Percentiles rank a stretch among this genome's conserved stretches.
Evolutionary conservation across 2,113 vertebrate species (phyloP).

Genomic region (Hippolais icterina): DNA sequence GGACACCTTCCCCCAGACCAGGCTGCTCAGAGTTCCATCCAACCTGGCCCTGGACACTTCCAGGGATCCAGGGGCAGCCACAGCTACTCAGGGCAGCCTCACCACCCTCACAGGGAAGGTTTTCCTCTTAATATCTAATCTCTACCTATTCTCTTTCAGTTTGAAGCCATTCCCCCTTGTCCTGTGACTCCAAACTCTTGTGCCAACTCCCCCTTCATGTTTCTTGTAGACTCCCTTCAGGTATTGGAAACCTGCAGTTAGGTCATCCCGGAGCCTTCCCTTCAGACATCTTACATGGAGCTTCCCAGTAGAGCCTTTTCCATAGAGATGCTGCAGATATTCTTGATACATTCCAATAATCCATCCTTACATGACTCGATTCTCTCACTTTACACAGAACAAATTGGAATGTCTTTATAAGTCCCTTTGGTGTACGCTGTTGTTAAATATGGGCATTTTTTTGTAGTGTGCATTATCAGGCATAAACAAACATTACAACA

Average conservation of each 20-base stretch:
- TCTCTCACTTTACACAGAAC: background rate
- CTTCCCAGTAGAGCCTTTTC: background rate
- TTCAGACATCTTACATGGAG: background rate
- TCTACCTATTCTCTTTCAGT: background rate
- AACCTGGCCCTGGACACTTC: background rate
- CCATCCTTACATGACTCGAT: background rate
- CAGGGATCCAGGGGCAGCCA: background rate
- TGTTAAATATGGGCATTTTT: background rate
- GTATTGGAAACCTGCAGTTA: rapidly evolving
- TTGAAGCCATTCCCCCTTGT: background rate
- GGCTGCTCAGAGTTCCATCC: background rate
- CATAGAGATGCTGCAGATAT: background rate
- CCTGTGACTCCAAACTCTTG: background rate
- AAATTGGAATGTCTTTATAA: background rate
- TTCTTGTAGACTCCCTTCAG: background rate
- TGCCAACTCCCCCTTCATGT: background rate
- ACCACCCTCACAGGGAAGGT: background rate
- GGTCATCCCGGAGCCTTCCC: too few species aligned
- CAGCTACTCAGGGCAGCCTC: background rate
- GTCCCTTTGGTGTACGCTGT: background rate
- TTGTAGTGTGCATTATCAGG: background rate
- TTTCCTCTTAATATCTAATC: background rate
- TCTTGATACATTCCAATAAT: background rate
- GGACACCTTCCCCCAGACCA: rapidly evolving
- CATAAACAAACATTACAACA: constrained; percentile 37